These are phyloP conservation scores for Asteroscopus sphinx DNA, from an alignment of 2,888 invertebrate genomes.

Conservation along the genomic window DNA sequence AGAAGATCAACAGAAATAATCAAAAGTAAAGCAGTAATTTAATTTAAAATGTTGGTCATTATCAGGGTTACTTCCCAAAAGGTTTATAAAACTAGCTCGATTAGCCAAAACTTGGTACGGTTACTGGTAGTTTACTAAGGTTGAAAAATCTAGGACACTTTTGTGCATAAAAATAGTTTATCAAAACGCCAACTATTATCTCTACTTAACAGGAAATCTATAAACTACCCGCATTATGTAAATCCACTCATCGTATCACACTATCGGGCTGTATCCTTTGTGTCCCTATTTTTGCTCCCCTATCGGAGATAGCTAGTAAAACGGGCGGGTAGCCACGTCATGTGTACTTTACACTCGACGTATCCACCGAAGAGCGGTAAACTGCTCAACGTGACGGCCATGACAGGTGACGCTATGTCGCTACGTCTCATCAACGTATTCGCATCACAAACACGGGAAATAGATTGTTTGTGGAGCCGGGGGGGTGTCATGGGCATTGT, in stretches of 20 bases:
- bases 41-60: constrained; percentile 14
- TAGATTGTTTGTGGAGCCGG: too few species aligned
- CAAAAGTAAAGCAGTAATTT: constrained; percentile 6
- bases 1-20: neutral
- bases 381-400: constrained; percentile 28
- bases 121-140: constrained; percentile 30
- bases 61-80: constrained; percentile 4
- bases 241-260: constrained; percentile 19
- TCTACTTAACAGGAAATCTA: constrained; percentile 4
- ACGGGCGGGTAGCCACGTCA: constrained; percentile 1
- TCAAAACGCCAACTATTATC: too few species aligned
- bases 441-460: too few species aligned
- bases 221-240: constrained; percentile 14
- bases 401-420: constrained; percentile 29
- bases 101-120: constrained; percentile 6
- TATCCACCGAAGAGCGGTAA: constrained; percentile 4
- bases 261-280: constrained; percentile 1
- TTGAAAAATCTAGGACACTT: constrained; percentile 35
- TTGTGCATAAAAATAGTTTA: too few species aligned
- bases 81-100: constrained; percentile 12
- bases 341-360: constrained; percentile 33
- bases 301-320: constrained; percentile 10
- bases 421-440: constrained; percentile 9
- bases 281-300: constrained; percentile 1
- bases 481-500: constrained; percentile 4